Evolutionary conservation across 2,797 vertebrate genomes (phyloP).

Genomic region (Ctenopoma kingsleyae): DNA sequence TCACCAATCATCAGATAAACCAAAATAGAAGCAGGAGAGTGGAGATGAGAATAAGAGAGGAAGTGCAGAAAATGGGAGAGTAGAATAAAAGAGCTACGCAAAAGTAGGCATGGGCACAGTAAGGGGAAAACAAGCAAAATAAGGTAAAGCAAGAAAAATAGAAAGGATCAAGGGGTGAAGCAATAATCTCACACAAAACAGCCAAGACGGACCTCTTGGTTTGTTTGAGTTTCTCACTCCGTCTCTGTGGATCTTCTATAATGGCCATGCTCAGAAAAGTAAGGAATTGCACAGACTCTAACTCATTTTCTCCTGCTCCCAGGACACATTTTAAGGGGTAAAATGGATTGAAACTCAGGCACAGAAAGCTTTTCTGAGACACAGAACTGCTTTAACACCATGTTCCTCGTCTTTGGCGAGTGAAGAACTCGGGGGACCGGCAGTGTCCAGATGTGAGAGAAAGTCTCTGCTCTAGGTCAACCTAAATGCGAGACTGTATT

Average conservation of each 20-base stretch:
- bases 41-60: slow-evolving; percentile 21
- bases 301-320: slow-evolving; percentile 72
- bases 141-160: slow-evolving; percentile 44
- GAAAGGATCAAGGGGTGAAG: slow-evolving; percentile 59
- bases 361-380: slow-evolving; percentile 63
- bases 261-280: slow-evolving; percentile 60
- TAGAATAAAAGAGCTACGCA: slow-evolving; percentile 27
- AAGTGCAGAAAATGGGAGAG: background rate
- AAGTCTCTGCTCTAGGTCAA: slow-evolving; percentile 5
- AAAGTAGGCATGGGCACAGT: slow-evolving; percentile 22
- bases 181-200: slow-evolving; percentile 58
- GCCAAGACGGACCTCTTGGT: slow-evolving; percentile 45
- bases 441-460: slow-evolving; percentile 14
- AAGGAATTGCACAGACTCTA: slow-evolving; percentile 36
- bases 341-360: slow-evolving; percentile 70
- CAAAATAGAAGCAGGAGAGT: slow-evolving; percentile 38
- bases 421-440: slow-evolving; percentile 28
- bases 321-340: slow-evolving; percentile 64
- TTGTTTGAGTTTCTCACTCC: slow-evolving; percentile 38
- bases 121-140: slow-evolving; percentile 24
- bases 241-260: slow-evolving; percentile 68
- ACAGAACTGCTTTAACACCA: slow-evolving; percentile 47
- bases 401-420: slow-evolving; percentile 39
- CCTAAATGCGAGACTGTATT: slow-evolving; percentile 9
- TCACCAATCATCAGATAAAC: slow-evolving; percentile 37